These are phyloP conservation scores for Cetonia aurata DNA, from an alignment of 2,888 invertebrate genomes.

Conservation along the genomic window DNA sequence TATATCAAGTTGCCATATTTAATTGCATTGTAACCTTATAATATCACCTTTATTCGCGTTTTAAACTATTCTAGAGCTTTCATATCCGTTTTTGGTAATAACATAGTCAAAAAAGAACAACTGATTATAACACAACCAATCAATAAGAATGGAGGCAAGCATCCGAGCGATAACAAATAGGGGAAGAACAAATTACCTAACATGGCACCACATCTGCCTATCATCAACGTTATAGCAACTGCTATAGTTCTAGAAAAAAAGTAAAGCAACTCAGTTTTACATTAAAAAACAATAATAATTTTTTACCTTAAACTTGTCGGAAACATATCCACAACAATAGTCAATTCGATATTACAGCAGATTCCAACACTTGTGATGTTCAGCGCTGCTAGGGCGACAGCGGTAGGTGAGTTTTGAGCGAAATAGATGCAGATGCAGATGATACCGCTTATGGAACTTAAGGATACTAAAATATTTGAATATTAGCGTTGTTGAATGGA, in stretches of 20 bases:
- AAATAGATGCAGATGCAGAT: constrained; percentile 71
- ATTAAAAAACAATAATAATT: not conserved
- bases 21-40: too few species aligned
- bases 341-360: constrained; percentile 72
- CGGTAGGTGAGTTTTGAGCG: constrained; percentile 69
- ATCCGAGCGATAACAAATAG: constrained; percentile 75
- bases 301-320: constrained; percentile 75
- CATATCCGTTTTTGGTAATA: constrained; percentile 57
- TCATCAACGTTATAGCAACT: constrained; percentile 78
- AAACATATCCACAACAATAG: constrained; percentile 75
- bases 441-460: constrained; percentile 65
- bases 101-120: constrained; percentile 49
- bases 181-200: constrained; percentile 80
- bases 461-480: constrained; percentile 55
- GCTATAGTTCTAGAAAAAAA: constrained; percentile 75
- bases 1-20: too few species aligned
- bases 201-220: constrained; percentile 78
- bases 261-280: constrained; percentile 7
- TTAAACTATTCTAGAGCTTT: constrained; percentile 54
- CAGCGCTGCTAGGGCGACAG: constrained; percentile 70
- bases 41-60: too few species aligned
- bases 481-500: not conserved
- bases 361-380: constrained; percentile 71
- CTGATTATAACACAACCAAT: constrained; percentile 72
- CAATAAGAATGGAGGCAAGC: constrained; percentile 79